Base-by-base conservation (phyloP, 2,113 vertebrate species). In the Hylia prasina region DNA sequence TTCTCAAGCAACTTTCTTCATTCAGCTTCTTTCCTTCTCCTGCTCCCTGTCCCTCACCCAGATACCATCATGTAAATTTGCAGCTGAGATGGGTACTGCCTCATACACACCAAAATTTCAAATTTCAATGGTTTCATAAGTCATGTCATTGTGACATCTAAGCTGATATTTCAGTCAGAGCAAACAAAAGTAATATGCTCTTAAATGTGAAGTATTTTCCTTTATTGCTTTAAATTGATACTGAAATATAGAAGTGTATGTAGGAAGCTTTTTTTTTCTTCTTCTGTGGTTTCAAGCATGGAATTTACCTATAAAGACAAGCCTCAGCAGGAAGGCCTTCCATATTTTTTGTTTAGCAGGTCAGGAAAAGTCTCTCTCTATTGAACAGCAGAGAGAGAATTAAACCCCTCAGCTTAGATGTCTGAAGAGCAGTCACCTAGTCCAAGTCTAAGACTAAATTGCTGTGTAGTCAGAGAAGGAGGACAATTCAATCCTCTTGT, bases 1-100 rank as follows among this genome's bases (percentile, higher is more conserved):
- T 93, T 92, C 83, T 96, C 80, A 91, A 90, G 66, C 57, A 45
- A 56, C 51, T 85, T 94, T 76, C 60, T 95, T 87, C 85, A 37
- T 82, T 96, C 83, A 93, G 81, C 69, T 82, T 85, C 28, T 83
- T 88, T 79, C 13, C 28, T 82, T 65, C 42, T 75, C 23, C 31
- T 39, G 8, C 17, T 84, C 20, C 22, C 23, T 8, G 1, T 37
- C 11, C 15, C 23, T 42, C 8, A 53, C 66, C 33, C 69, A 57
- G 51, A 69, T 24, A 69, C 9, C 51, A 92, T 54, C 66, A 73
- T 48, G 45, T 42, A 39, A 31, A 68, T 82, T 71, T 48, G 82
- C 54, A 87, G 16, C 63, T 75, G 19, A 82, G 76, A 33, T 90
- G 45, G 19, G 14, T 66, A 69, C 73, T 76, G 37, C 50, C 47